Evolutionary conservation across 2,113 vertebrate genomes (phyloP).

Genomic region (Chaetops frenatus): DNA sequence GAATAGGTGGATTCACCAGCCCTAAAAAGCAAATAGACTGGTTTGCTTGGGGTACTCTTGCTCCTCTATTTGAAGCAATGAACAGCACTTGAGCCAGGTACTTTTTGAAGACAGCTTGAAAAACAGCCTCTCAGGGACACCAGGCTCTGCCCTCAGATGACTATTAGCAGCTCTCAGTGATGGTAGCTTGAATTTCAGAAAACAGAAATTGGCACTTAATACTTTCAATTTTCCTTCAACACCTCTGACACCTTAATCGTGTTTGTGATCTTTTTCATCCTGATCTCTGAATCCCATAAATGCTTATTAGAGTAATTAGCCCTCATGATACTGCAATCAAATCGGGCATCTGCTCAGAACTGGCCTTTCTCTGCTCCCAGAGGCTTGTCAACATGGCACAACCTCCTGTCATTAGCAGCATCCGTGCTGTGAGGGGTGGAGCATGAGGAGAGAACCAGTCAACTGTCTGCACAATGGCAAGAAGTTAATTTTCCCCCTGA

Average conservation of each 20-base stretch:
- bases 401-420: not conserved
- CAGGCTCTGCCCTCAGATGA: not conserved
- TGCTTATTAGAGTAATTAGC: conserved; percentile 31
- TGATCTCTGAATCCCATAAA: not conserved
- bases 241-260: conserved; percentile 9
- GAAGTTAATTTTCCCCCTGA: not conserved
- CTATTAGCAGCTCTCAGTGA: not conserved
- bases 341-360: not conserved
- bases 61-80: not conserved
- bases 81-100: not conserved
- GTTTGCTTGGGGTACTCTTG: not conserved
- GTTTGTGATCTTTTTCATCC: conserved; percentile 16
- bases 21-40: not conserved
- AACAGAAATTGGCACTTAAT: conserved; percentile 1
- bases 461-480: not conserved
- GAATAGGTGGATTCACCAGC: not conserved
- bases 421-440: not conserved
- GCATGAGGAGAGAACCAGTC: not conserved
- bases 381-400: not conserved
- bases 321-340: conserved; percentile 23
- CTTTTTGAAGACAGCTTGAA: not conserved
- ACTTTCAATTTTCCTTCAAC: conserved; percentile 6
- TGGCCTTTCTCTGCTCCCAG: not conserved
- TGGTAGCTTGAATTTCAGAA: not conserved
- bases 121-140: not conserved